Percentiles rank a stretch among this genome's conserved stretches.
phyloP scores from a whole-genome alignment of 2,113 vertebrate genomes.

The Clarias gariepinus region DNA sequence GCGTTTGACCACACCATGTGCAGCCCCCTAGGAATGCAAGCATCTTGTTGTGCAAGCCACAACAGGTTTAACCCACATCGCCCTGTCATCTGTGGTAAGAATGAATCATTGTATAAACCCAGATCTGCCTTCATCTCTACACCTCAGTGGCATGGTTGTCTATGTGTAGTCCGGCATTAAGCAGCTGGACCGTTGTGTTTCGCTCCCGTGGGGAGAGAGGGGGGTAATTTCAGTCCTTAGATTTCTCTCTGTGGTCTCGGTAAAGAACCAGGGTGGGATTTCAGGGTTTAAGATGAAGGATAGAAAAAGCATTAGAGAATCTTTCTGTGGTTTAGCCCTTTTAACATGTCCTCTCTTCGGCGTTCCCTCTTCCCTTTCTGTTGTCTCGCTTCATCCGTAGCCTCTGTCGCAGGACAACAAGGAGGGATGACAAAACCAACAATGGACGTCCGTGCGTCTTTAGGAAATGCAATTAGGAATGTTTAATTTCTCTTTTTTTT shows the following conservation, averaged over 20 bases:
- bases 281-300: slow-evolving; percentile 61
- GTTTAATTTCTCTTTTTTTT: slow-evolving; percentile 68
- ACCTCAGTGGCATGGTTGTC: slow-evolving; percentile 23
- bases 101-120: slow-evolving; percentile 41
- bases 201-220: slow-evolving; percentile 34
- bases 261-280: slow-evolving; percentile 56
- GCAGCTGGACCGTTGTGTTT: slow-evolving; percentile 47
- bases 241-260: slow-evolving; percentile 72
- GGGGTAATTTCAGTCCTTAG: slow-evolving; percentile 70
- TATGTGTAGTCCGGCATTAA: slow-evolving; percentile 23
- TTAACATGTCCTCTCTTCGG: slow-evolving; percentile 23
- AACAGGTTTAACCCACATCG: slow-evolving; percentile 44
- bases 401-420: slow-evolving; percentile 41
- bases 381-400: background rate
- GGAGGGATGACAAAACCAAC: slow-evolving; percentile 53
- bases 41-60: slow-evolving; percentile 21
- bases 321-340: slow-evolving; percentile 59
- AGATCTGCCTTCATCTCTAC: slow-evolving; percentile 17
- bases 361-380: slow-evolving; percentile 25
- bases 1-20: slow-evolving; percentile 28
- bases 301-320: slow-evolving; percentile 64
- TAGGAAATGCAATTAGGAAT: slow-evolving; percentile 67
- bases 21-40: slow-evolving; percentile 38
- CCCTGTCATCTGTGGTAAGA: slow-evolving; percentile 39
- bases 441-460: slow-evolving; percentile 37